Evolutionary conservation across 2,797 vertebrate species (phyloP).

Genomic region (Sebastes paucispinis): DNA sequence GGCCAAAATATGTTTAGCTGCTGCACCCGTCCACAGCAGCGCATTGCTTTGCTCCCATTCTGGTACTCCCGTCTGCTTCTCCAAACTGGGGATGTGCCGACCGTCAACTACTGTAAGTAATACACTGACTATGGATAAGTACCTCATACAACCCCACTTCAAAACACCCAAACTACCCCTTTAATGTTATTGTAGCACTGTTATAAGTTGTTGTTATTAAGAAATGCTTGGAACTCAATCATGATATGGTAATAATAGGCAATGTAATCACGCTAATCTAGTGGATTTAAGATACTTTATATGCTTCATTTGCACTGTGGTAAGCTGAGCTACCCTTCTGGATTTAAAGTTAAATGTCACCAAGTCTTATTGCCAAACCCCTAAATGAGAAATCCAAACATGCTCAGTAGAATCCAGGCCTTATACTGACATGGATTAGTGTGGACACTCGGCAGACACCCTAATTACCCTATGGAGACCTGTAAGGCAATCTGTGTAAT

Average conservation of each 20-base stretch:
- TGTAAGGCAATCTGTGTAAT: conserved; percentile 67
- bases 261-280: conserved; percentile 29
- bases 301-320: conserved; percentile 41
- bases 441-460: conserved; percentile 60
- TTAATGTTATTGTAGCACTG: neutral
- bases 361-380: conserved; percentile 38
- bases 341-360: conserved; percentile 52
- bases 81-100: neutral
- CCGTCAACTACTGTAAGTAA: neutral
- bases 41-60: no score
- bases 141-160: no score
- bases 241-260: conserved; percentile 2
- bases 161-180: neutral
- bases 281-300: conserved; percentile 31
- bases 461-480: conserved; percentile 67
- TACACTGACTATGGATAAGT: no score
- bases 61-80: neutral
- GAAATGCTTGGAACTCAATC: neutral
- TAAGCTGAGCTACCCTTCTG: conserved; percentile 37
- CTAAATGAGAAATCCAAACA: conserved; percentile 59
- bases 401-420: conserved; percentile 32
- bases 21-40: neutral
- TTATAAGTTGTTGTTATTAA: neutral
- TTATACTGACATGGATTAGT: conserved; percentile 59
- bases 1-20: neutral